Base-by-base conservation (phyloP, 2,797 vertebrate species). In the Hirundo rustica region DNA sequence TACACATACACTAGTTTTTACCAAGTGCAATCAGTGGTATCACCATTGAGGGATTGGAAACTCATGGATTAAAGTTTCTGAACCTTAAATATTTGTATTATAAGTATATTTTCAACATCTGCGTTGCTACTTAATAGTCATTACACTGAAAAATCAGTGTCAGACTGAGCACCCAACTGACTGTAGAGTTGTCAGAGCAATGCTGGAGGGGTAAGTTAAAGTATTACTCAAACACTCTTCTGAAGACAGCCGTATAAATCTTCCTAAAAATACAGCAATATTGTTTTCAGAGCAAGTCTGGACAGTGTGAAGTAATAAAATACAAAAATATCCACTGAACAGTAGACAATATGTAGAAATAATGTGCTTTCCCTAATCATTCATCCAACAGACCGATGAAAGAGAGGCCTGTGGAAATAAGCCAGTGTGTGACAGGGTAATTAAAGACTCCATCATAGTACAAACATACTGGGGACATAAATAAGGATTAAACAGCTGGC, bases 121-220 rank as follows among this genome's bases (percentile, higher is more conserved):
- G 60, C 9, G 5, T 18, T 85, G 47, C 20, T 67, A 72, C 47
- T 44, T 89, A 80, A 61, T 55, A 79, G 64, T 70, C 72, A 91
- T 74, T 93, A 75, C 66, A 85, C 47, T 76, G 76, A 97, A 94
- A 94, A 95, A 81, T 81, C 73, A 42, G 72, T 75, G 65, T 92
- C 82, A 92, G 62, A 36, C 64, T 79, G 80, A 87, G 70, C 51
- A 79, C 36, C 51, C 89, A 90, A 58, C 54, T 76, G 78, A 85
- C 53, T 81, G 42, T 62, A 81, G 76, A 84, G 62, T 58, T 92
- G 85, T 86, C 83, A 94, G 44, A 94, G 40, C 8, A 36, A 45
- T 55, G 55, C n/a, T 93, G 48, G 65, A 64, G 81, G 85, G 38
- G 18, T 70, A 86, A 78, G 29, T 51, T 93, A 47, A 85, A 85